phyloP scores from a whole-genome alignment of 2,888 invertebrate genomes.

The Drosophila lutescens region DNA sequence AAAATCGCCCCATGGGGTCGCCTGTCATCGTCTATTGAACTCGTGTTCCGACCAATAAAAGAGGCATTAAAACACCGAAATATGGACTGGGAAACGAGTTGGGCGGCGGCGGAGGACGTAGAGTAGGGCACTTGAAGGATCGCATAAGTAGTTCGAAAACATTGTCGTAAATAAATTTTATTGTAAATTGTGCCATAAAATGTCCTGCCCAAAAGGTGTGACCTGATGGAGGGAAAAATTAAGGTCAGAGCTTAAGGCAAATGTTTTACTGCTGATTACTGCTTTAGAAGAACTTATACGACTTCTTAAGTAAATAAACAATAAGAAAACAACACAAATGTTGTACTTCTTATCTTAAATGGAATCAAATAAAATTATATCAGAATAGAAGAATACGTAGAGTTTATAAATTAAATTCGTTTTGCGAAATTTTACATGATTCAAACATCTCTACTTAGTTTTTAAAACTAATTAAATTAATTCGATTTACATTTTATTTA shows the following conservation, averaged over 20 bases:
- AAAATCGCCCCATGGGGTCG: slow-evolving; percentile 32
- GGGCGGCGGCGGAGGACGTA: slow-evolving; percentile 3
- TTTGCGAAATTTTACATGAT: too few relatives aligned
- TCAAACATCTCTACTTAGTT: too few relatives aligned
- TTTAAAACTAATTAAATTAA: too few relatives aligned
- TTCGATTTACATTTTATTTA: too few relatives aligned
- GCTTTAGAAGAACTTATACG: background rate
- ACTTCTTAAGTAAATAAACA: background rate
- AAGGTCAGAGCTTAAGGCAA: slow-evolving; percentile 19
- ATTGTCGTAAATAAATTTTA: slow-evolving; percentile 78
- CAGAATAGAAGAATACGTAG: too few relatives aligned
- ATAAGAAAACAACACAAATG: background rate
- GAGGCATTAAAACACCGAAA: slow-evolving; percentile 69
- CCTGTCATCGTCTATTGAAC: slow-evolving; percentile 67
- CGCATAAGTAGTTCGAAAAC: slow-evolving; percentile 66
- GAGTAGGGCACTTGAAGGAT: slow-evolving; percentile 45
- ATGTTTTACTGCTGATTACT: slow-evolving; percentile 1
- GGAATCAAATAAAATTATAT: too few relatives aligned
- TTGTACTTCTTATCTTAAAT: too few relatives aligned
- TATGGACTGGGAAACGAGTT: slow-evolving; percentile 19
- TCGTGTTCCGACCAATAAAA: slow-evolving; percentile 74
- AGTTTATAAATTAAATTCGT: too few relatives aligned
- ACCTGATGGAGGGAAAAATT: slow-evolving; percentile 3
- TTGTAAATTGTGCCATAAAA: slow-evolving; percentile 72
- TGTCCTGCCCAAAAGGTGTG: slow-evolving; percentile 26